A percentile compares a stretch with the other conserved stretches of the same genome.
phyloP scores from a whole-genome alignment of 2,797 vertebrate species.

The Sebastes miniatus region DNA sequence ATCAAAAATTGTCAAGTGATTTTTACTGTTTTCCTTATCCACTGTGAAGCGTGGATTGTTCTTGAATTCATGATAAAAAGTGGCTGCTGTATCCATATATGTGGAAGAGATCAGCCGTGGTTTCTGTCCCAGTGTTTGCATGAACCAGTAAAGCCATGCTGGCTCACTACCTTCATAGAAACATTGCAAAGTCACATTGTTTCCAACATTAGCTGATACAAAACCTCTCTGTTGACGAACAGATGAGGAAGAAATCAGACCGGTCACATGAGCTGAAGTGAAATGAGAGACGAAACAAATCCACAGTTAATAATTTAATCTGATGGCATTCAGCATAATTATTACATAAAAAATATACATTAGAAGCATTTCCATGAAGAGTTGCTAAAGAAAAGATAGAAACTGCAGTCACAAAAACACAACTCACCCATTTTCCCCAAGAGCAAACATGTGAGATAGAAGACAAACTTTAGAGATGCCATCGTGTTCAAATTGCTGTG shows the following conservation, averaged over 20 bases:
- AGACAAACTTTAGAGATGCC: background rate
- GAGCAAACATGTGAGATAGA: slow-evolving; percentile 13
- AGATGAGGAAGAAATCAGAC: background rate
- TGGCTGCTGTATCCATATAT: background rate
- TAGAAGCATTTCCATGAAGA: background rate
- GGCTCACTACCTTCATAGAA: background rate
- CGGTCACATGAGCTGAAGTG: background rate
- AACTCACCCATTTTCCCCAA: slow-evolving; percentile 24
- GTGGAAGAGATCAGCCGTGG: background rate
- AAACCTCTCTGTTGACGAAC: background rate
- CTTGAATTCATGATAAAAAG: slow-evolving; percentile 18
- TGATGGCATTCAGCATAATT: background rate
- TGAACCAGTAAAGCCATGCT: background rate
- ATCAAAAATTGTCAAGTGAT: slow-evolving; percentile 1
- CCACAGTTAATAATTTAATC: background rate
- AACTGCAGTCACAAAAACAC: background rate
- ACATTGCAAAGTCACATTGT: background rate
- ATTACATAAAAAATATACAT: background rate
- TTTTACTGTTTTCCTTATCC: fast-evolving
- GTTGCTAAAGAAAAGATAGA: background rate
- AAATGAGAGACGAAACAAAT: background rate
- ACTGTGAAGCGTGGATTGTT: background rate
- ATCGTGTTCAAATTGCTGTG: background rate
- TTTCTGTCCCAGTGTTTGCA: background rate
- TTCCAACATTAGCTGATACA: background rate